Conservation (phyloP, 2,797 vertebrate genomes). For the Urocyon cinereoargenteus region DNA sequence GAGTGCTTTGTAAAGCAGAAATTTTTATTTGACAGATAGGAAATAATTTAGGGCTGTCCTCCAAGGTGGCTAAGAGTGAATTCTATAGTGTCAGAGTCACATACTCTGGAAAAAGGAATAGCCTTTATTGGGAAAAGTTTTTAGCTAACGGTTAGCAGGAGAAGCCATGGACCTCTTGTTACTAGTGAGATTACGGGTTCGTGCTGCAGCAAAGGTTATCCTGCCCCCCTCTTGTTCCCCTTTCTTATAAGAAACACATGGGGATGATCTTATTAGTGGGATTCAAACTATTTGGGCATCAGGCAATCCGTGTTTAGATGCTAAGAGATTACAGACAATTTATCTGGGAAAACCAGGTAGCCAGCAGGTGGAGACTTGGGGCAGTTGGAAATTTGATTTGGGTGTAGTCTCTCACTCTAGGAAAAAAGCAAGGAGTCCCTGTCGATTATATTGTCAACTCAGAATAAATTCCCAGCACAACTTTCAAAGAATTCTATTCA, state of each 20-base stretch:
- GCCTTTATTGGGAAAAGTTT: background rate
- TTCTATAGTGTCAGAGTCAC: background rate
- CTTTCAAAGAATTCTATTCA: conserved; percentile 12
- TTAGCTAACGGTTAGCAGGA: background rate
- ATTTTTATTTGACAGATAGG: background rate
- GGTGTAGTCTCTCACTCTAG: background rate
- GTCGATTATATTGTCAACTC: background rate
- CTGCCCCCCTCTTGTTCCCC: background rate
- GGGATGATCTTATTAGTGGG: background rate
- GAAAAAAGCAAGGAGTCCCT: background rate
- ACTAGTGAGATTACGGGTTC: background rate
- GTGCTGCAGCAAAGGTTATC: background rate
- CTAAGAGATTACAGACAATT: background rate
- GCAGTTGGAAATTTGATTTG: background rate
- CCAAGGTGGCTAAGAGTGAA: background rate
- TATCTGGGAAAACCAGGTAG: background rate
- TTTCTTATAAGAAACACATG: background rate
- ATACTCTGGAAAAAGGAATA: background rate
- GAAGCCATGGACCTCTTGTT: background rate
- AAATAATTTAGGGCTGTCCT: background rate
- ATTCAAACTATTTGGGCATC: background rate
- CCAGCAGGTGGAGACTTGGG: background rate
- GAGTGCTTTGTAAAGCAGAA: background rate
- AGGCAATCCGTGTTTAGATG: background rate
- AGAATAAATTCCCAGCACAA: conserved; percentile 37